These are phyloP conservation scores for Ciconia stormi DNA, from an alignment of 2,113 vertebrate genomes.

Conservation along the genomic window DNA sequence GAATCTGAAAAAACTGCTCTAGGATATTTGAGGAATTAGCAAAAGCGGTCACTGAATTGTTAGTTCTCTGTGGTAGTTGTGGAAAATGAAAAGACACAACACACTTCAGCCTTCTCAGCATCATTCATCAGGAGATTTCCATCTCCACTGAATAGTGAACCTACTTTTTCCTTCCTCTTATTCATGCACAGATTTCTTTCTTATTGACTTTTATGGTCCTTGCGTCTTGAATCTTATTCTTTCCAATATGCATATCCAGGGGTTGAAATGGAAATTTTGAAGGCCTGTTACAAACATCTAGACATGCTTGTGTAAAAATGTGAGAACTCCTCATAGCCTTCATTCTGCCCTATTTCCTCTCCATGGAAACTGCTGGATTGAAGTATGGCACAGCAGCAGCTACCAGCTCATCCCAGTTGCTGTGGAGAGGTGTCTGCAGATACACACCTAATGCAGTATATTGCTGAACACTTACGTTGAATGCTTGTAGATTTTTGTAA, in stretches of 20 bases:
- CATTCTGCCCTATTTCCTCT: neutral
- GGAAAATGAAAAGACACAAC: neutral
- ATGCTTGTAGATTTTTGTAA: neutral
- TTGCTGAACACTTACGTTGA: neutral
- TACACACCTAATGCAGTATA: neutral
- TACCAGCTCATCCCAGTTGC: neutral
- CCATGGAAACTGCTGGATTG: neutral
- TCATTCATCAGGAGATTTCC: neutral
- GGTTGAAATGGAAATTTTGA: neutral
- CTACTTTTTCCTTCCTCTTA: neutral
- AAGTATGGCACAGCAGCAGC: neutral
- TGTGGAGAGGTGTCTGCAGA: neutral
- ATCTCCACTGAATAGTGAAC: neutral
- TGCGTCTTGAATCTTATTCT: neutral
- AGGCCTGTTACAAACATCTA: accelerated
- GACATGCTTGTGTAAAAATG: neutral
- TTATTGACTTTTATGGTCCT: neutral
- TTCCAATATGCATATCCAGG: neutral
- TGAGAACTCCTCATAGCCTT: neutral
- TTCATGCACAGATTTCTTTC: neutral
- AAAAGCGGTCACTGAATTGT: neutral
- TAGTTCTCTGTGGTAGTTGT: neutral
- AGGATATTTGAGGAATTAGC: neutral
- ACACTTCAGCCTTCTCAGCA: neutral
- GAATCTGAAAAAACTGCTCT: neutral